A percentile compares a stretch with the other conserved stretches of the same genome.
These are phyloP conservation scores for Agrotis segetum DNA, from an alignment of 2,888 invertebrate genomes.

Conservation along the genomic window DNA sequence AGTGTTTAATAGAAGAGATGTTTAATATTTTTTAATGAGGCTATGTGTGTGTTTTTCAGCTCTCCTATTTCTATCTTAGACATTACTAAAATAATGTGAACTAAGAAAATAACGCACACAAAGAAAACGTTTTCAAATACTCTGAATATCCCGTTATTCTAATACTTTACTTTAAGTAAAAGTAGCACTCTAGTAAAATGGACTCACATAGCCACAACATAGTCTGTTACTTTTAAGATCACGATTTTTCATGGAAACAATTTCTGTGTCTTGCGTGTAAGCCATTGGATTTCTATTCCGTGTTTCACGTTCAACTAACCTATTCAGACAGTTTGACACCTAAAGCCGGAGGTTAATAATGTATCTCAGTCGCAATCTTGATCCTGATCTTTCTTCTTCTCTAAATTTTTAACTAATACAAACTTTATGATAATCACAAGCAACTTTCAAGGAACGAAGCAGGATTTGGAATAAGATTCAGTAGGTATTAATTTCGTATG, in stretches of 20 bases:
- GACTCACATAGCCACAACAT: constrained; percentile 11
- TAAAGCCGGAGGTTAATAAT: too few relatives aligned
- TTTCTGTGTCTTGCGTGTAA: neutral
- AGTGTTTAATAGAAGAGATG: too few relatives aligned
- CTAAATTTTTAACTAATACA: too few relatives aligned
- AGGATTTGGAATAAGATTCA: too few relatives aligned
- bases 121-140: neutral
- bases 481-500: too few relatives aligned
- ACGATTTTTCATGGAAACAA: constrained; percentile 35
- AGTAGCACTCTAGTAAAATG: constrained; percentile 22
- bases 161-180: constrained; percentile 12
- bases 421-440: too few relatives aligned
- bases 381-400: too few relatives aligned
- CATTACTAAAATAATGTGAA: neutral
- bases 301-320: neutral
- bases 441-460: too few relatives aligned
- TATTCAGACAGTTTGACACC: neutral
- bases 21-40: too few relatives aligned
- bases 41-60: neutral
- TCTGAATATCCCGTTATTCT: constrained; percentile 5
- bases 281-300: neutral
- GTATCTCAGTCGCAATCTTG: too few relatives aligned
- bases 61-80: too few relatives aligned
- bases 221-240: constrained; percentile 19
- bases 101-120: neutral